These are phyloP conservation scores for Zygaena filipendulae DNA, from an alignment of 2,888 invertebrate species.

Conservation along the genomic window DNA sequence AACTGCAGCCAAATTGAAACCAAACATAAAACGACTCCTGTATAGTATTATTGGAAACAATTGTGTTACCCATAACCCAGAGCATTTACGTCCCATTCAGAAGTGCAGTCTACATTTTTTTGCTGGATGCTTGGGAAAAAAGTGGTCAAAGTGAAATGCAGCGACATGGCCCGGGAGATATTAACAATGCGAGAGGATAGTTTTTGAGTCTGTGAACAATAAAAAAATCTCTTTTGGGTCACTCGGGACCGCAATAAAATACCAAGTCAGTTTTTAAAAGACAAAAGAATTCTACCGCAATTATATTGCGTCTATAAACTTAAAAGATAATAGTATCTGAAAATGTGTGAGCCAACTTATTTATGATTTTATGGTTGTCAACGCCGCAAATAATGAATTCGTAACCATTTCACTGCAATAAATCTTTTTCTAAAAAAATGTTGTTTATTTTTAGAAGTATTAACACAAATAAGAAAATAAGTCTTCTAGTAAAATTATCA, in stretches of 20 bases:
- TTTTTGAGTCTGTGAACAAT: slow-evolving; percentile 21
- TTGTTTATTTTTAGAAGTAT: no score
- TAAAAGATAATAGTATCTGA: slow-evolving; percentile 37
- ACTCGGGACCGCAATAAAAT: slow-evolving; percentile 33
- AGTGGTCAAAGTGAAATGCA: slow-evolving; percentile 31
- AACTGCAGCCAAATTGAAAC: slow-evolving; percentile 35
- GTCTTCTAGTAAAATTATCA: no score
- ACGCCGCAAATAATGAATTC: slow-evolving; percentile 39
- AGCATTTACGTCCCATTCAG: slow-evolving; percentile 33
- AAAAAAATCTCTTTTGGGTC: slow-evolving; percentile 4
- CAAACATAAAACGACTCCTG: slow-evolving; percentile 27
- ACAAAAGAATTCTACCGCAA: slow-evolving; percentile 47
- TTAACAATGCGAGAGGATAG: slow-evolving; percentile 33
- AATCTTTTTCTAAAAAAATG: slow-evolving; percentile 25
- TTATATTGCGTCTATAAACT: slow-evolving; percentile 48
- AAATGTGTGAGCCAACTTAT: slow-evolving; percentile 22
- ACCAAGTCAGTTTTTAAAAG: no score
- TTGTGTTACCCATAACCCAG: slow-evolving; percentile 35
- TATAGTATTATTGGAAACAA: slow-evolving; percentile 36
- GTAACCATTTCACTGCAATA: slow-evolving; percentile 24
- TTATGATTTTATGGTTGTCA: slow-evolving; percentile 41
- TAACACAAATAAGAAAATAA: no score
- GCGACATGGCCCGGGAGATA: slow-evolving; percentile 24
- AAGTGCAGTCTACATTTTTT: no score
- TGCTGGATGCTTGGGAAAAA: no score